Evolutionary conservation across 2,888 invertebrate genomes (phyloP).

Genomic region (Drosophila rubida): DNA sequence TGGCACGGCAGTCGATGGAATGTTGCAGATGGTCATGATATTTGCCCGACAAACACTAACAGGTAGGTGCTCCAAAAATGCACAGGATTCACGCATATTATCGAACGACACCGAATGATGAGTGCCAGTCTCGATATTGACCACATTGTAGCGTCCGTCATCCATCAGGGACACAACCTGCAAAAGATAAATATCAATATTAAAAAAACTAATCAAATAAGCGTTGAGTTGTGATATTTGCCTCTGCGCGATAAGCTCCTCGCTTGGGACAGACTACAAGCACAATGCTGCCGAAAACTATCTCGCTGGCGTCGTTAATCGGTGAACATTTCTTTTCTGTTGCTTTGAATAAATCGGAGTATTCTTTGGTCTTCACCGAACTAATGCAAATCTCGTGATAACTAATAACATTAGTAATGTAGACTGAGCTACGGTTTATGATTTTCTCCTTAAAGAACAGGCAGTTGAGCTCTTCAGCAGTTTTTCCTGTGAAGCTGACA

Average conservation of each 20-base stretch:
- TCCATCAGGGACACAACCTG: slow-evolving; percentile 35
- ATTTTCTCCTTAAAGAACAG: slow-evolving; percentile 56
- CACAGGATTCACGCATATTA: slow-evolving; percentile 48
- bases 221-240: neutral
- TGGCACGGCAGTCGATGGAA: slow-evolving; percentile 42
- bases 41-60: slow-evolving; percentile 33
- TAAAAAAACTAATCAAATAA: neutral
- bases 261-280: slow-evolving; percentile 36
- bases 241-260: slow-evolving; percentile 53
- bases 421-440: slow-evolving; percentile 30
- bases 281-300: slow-evolving; percentile 41
- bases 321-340: slow-evolving; percentile 41
- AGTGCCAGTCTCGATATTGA: slow-evolving; percentile 53
- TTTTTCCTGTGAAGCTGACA: slow-evolving; percentile 37
- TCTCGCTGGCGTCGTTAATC: slow-evolving; percentile 4
- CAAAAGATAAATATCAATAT: neutral
- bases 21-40: slow-evolving; percentile 34
- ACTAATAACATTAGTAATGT: slow-evolving; percentile 44
- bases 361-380: slow-evolving; percentile 30
- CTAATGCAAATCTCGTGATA: slow-evolving; percentile 48
- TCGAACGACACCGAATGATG: slow-evolving; percentile 6
- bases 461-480: slow-evolving; percentile 31
- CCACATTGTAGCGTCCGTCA: slow-evolving; percentile 28
- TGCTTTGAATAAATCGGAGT: slow-evolving; percentile 39
- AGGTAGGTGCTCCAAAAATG: slow-evolving; percentile 54